Evolutionary conservation across 2,888 invertebrate genomes (phyloP), one percentile per base, ranked within the genome.

Genomic region (Spodoptera exigua): DNA sequence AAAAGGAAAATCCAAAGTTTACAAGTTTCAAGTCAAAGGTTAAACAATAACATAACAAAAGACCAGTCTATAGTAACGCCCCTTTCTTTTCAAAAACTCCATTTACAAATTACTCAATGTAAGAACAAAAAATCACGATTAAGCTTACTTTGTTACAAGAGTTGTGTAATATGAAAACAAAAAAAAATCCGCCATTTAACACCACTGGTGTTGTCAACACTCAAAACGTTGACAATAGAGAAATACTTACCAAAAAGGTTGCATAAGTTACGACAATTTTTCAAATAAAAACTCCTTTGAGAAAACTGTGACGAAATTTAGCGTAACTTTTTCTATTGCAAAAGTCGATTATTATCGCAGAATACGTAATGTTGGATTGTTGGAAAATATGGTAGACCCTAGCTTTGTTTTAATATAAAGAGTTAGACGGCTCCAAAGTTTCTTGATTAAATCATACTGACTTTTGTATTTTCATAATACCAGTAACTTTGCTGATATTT

Each of bases 151-250:
- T 18, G 34, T 7, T 13, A 49, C 39, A 61, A 44, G 32, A 48
- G 39, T 78, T 72, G 49, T 57, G 59, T 63, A 78, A 78, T 47
- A 21, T 14, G 40, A 56, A 62, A 69, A 45, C 61, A 62, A 61
- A 61, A 45, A 56, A 53, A 58, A 35, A 35, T n/a, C 17, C 14
- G 43, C 49, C 51, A 61, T 76, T 76, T 40, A 44, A 49, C 45
- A 17, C 40, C 48, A 35, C 14, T 17, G 45, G 41, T 44, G 39
- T 52, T 63, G 40, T 36, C 14, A 9, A 34, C 47, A 46, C 39
- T 43, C 12, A 51, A 64, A 52, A 18, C 5, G 27, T 32, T 12
- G 47, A 61, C 60, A 75, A 62, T 41, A 35, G 16, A 45, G 14
- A 49, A 53, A 45, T 27, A 57, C 39, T 56, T 60, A 13, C 27